phyloP scores from a whole-genome alignment of 2,113 vertebrate genomes.

The Trachemys scripta region DNA sequence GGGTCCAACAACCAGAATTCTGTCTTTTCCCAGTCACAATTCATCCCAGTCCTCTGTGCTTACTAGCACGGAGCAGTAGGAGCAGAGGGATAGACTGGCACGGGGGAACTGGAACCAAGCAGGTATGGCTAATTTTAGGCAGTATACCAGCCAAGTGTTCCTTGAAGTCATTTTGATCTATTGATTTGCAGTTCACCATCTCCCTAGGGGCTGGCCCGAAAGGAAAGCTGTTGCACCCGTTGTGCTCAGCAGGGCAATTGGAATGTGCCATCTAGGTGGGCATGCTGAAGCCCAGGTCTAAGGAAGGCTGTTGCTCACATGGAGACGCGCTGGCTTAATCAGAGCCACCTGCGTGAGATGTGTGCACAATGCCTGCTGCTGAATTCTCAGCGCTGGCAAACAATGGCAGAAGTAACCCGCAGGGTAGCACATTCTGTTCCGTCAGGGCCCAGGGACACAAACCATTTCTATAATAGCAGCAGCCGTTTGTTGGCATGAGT shows the following conservation, averaged over 20 bases:
- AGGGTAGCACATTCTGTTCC: accelerated
- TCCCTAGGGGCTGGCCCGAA: not conserved
- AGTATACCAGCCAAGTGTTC: not conserved
- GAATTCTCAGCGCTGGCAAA: accelerated
- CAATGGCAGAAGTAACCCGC: accelerated
- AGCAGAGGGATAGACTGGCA: not conserved
- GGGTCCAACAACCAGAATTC: not conserved
- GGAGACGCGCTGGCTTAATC: no score
- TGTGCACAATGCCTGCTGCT: accelerated
- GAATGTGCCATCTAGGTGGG: no score
- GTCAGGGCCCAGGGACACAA: accelerated
- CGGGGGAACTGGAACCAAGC: not conserved
- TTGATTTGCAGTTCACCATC: accelerated
- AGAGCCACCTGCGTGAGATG: not conserved
- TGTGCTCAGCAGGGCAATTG: no score
- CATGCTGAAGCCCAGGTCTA: no score
- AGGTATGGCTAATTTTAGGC: not conserved
- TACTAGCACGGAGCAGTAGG: accelerated
- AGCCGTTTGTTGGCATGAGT: not conserved
- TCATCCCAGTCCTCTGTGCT: not conserved
- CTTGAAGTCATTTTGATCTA: not conserved
- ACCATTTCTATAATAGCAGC: not conserved
- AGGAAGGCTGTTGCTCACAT: no score
- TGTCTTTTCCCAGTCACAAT: not conserved
- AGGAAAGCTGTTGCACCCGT: not conserved